Percentiles rank a stretch among this genome's conserved stretches.
phyloP scores from a whole-genome alignment of 2,113 vertebrate genomes.

The Gopherus flavomarginatus region DNA sequence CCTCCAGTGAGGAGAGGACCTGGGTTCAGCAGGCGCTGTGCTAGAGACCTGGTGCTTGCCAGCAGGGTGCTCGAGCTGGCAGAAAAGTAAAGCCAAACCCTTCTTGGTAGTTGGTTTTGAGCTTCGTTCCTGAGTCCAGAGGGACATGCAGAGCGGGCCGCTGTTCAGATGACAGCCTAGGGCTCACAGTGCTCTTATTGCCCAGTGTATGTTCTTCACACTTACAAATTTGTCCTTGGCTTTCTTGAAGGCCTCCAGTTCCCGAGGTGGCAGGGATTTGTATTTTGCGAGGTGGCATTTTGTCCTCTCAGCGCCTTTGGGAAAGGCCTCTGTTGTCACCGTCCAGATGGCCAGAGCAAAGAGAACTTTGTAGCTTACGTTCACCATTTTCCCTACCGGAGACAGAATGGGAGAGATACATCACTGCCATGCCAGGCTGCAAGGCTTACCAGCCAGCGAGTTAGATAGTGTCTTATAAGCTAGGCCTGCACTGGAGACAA shows the following conservation, averaged over 20 bases:
- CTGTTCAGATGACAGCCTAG: background rate
- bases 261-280: background rate
- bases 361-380: background rate
- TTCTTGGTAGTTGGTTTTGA: background rate
- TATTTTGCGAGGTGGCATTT: background rate
- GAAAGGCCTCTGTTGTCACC: background rate
- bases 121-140: background rate
- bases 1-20: background rate
- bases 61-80: accelerated
- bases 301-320: background rate
- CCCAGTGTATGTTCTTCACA: background rate
- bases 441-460: background rate
- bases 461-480: too few species aligned
- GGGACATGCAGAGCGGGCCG: too few species aligned
- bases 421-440: background rate
- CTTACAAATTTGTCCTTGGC: conserved; percentile 9
- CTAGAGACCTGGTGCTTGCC: too few species aligned
- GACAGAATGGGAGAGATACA: background rate
- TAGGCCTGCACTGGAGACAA: background rate
- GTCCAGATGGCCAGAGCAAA: background rate
- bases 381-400: background rate
- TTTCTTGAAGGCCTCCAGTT: background rate
- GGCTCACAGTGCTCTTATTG: background rate
- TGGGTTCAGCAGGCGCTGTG: background rate
- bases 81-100: background rate